Conservation (phyloP, 2,113 vertebrate genomes). For the Camelus bactrianus region DNA sequence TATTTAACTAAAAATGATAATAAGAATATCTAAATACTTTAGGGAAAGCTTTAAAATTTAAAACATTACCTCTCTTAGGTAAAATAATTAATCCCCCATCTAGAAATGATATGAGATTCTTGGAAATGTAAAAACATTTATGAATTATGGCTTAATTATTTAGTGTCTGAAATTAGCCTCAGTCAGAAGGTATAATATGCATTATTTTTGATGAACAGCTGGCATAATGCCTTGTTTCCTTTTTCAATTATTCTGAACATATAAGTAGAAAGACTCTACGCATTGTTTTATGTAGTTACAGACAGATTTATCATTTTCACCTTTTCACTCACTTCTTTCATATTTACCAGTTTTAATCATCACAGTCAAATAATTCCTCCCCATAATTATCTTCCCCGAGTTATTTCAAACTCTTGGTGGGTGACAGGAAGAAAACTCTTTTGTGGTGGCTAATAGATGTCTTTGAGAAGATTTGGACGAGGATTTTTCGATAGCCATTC, state of each 20-base stretch:
- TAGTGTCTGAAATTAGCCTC: neutral
- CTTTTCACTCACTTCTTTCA: neutral
- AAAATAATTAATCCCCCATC: neutral
- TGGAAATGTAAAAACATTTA: neutral
- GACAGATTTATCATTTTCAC: neutral
- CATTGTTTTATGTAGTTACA: neutral
- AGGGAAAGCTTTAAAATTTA: neutral
- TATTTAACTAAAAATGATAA: neutral
- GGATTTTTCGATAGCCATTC: neutral
- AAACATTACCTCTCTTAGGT: neutral
- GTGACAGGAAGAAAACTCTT: neutral
- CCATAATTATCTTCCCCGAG: neutral
- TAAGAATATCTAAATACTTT: neutral
- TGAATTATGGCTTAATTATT: constrained; percentile 20
- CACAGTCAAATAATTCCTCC: neutral
- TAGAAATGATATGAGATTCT: neutral
- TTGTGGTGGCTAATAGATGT: neutral
- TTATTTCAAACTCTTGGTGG: neutral
- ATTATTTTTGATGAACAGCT: neutral
- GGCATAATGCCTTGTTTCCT: neutral
- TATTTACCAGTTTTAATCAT: neutral
- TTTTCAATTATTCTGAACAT: constrained; percentile 16
- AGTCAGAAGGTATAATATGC: neutral
- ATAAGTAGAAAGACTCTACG: neutral
- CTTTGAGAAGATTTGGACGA: constrained; percentile 4